Conservation (phyloP, 2,888 invertebrate species). For the Eupithecia inturbata region DNA sequence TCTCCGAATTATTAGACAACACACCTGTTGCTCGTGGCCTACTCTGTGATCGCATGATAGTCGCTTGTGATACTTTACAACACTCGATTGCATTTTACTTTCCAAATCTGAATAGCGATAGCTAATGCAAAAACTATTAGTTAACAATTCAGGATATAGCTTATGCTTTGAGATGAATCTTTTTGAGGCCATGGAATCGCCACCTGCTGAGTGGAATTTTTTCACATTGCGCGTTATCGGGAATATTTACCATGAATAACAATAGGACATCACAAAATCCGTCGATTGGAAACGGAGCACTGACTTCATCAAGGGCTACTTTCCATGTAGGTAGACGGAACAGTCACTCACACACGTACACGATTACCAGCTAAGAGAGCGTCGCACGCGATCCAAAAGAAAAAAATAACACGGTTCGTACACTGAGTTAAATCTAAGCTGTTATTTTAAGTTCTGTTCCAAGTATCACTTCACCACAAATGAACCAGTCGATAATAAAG, state of each 20-base stretch:
- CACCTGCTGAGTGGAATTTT: slow-evolving; percentile 58
- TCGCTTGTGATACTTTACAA: slow-evolving; percentile 33
- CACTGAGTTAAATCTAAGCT: slow-evolving; percentile 70
- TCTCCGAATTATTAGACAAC: slow-evolving; percentile 36
- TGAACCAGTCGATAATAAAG: slow-evolving; percentile 71
- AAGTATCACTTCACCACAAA: slow-evolving; percentile 70
- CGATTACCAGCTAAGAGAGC: slow-evolving; percentile 70
- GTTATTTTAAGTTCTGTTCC: slow-evolving; percentile 63
- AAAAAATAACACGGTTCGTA: slow-evolving; percentile 79
- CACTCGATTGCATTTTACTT: slow-evolving; percentile 35
- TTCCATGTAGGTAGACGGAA: slow-evolving; percentile 76
- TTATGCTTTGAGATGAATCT: slow-evolving; percentile 57
- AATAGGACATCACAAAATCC: slow-evolving; percentile 72
- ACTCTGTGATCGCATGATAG: slow-evolving; percentile 51
- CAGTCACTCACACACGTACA: slow-evolving; percentile 81
- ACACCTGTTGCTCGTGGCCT: slow-evolving; percentile 43
- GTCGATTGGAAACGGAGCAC: slow-evolving; percentile 60
- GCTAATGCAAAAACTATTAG: slow-evolving; percentile 50
- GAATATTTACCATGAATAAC: slow-evolving; percentile 72
- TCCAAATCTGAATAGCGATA: slow-evolving; percentile 37
- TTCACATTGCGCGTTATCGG: slow-evolving; percentile 54
- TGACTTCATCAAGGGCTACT: slow-evolving; percentile 75
- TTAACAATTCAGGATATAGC: slow-evolving; percentile 61
- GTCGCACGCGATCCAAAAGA: slow-evolving; percentile 81
- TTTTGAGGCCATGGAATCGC: slow-evolving; percentile 77